These are phyloP conservation scores for Ficedula albicollis DNA, from an alignment of 2,797 vertebrate genomes.

Conservation along the genomic window DNA sequence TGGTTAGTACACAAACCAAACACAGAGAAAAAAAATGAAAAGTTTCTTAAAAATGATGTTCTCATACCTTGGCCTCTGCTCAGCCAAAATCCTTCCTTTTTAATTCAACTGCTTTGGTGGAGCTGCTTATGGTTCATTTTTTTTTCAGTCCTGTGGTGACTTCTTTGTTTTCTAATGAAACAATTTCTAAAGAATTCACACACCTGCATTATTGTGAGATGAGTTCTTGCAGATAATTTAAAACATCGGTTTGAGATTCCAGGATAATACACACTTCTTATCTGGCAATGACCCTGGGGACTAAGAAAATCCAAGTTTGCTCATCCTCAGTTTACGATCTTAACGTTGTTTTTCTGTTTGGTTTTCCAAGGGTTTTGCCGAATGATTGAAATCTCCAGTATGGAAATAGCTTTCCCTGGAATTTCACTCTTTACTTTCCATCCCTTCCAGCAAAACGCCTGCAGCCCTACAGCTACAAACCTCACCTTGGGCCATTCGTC, in stretches of 20 bases:
- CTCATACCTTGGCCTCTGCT: neutral
- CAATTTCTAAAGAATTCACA: slow-evolving; percentile 2
- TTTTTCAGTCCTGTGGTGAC: neutral
- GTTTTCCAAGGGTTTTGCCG: neutral
- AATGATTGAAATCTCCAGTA: neutral
- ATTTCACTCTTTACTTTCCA: neutral
- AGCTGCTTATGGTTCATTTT: neutral
- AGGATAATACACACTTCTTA: neutral
- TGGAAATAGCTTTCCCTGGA: neutral
- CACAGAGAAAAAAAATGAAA: neutral
- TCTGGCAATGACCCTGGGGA: neutral
- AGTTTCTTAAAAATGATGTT: neutral
- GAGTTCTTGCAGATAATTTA: neutral
- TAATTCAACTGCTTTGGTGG: neutral
- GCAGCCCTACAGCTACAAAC: neutral
- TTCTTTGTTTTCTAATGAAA: slow-evolving; percentile 8
- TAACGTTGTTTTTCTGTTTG: neutral
- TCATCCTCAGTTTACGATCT: neutral
- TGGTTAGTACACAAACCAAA: neutral
- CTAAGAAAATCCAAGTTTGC: neutral
- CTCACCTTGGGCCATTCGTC: neutral
- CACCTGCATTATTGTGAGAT: slow-evolving; percentile 5
- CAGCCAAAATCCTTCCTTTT: slow-evolving; percentile 15
- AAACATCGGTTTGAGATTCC: neutral
- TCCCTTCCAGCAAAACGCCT: neutral